These are phyloP conservation scores for Cololabis saira DNA, from an alignment of 2,113 vertebrate genomes.

Conservation along the genomic window DNA sequence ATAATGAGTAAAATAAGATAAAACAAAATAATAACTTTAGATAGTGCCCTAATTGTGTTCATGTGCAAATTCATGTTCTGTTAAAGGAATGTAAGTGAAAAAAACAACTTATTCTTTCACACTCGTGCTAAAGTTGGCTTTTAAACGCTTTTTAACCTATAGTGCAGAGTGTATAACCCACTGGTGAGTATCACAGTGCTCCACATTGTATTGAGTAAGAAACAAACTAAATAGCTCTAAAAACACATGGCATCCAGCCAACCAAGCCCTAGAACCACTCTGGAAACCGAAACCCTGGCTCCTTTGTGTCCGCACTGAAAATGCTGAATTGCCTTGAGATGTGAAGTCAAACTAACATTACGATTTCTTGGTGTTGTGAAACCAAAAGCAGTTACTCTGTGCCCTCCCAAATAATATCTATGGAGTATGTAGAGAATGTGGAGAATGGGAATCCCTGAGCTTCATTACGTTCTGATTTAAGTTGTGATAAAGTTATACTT, in stretches of 20 bases:
- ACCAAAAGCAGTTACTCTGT: slow-evolving; percentile 55
- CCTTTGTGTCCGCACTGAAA: slow-evolving; percentile 52
- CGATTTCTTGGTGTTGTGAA: slow-evolving; percentile 65
- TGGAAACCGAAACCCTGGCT: slow-evolving; percentile 54
- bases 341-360: slow-evolving; percentile 66
- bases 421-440: slow-evolving; percentile 34
- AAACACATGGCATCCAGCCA: slow-evolving; percentile 63
- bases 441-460: slow-evolving; percentile 45
- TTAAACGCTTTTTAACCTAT: slow-evolving; percentile 54
- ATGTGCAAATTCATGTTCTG: no score
- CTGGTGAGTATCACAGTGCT: slow-evolving; percentile 34
- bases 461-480: slow-evolving; percentile 44
- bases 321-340: slow-evolving; percentile 61
- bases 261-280: slow-evolving; percentile 60
- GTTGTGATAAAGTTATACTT: slow-evolving; percentile 33
- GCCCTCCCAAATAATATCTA: slow-evolving; percentile 66
- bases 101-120: slow-evolving; percentile 27
- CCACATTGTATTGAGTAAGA: slow-evolving; percentile 33
- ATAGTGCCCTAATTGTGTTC: no score
- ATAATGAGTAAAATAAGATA: no score
- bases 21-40: no score
- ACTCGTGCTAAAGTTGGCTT: slow-evolving; percentile 42
- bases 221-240: slow-evolving; percentile 66
- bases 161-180: slow-evolving; percentile 40
- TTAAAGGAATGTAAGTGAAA: no score